These are phyloP conservation scores for Drosophila heteroneura DNA, from an alignment of 2,888 invertebrate species.

Conservation along the genomic window DNA sequence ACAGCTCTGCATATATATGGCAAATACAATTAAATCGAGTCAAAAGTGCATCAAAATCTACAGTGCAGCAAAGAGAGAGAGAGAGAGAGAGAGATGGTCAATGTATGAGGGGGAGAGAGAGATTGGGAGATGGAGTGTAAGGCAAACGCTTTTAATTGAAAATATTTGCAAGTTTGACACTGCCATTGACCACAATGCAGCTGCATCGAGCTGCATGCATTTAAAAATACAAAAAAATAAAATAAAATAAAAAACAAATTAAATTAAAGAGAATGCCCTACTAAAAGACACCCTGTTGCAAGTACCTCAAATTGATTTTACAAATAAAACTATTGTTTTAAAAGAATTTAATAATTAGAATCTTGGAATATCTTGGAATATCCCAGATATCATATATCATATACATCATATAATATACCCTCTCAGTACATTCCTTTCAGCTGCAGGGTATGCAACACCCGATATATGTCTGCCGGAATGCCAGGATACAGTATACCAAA, in stretches of 20 bases:
- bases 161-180: conserved; percentile 75
- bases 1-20: conserved; percentile 37
- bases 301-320: neutral
- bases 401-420: neutral
- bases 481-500: conserved; percentile 22
- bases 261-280: neutral
- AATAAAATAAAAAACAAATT: neutral
- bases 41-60: conserved; percentile 50
- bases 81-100: neutral
- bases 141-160: conserved; percentile 71
- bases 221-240: conserved; percentile 31
- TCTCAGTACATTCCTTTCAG: too few species aligned
- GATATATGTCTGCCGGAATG: conserved; percentile 13
- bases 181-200: conserved; percentile 67
- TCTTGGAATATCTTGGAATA: neutral
- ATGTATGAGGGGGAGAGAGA: neutral
- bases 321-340: neutral
- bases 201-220: conserved; percentile 42
- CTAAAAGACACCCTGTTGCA: conserved; percentile 12
- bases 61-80: conserved; percentile 7
- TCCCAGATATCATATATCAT: neutral
- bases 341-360: neutral
- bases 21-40: conserved; percentile 64
- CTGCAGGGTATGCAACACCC: conserved; percentile 1
- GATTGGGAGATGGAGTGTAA: conserved; percentile 1